Evolutionary conservation across 2,113 vertebrate species (phyloP).

Genomic region (Onychostoma macrolepis): DNA sequence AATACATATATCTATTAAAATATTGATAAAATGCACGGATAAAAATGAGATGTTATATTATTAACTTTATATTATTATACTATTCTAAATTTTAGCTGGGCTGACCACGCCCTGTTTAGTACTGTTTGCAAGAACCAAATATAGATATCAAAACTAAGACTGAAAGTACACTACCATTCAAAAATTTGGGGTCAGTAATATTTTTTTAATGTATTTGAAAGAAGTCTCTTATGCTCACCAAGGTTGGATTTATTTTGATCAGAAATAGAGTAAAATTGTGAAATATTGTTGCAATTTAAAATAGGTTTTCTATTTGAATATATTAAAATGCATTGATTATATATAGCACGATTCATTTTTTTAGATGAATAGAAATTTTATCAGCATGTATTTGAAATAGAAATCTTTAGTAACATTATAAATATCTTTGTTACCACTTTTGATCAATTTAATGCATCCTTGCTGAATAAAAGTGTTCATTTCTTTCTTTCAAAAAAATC

Average conservation of each 20-base stretch:
- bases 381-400: not conserved
- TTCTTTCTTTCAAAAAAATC: not conserved
- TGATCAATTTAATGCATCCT: not conserved
- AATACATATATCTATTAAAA: not conserved
- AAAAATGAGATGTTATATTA: not conserved
- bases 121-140: not conserved
- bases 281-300: not conserved
- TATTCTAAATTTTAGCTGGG: not conserved
- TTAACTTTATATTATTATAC: not conserved
- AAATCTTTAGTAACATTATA: not conserved
- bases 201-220: not conserved
- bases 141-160: not conserved
- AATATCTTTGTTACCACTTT: not conserved
- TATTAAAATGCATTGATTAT: too few relatives aligned
- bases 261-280: not conserved
- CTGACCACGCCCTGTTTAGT: not conserved
- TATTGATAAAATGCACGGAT: too few relatives aligned
- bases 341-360: too few relatives aligned
- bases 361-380: too few relatives aligned
- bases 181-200: not conserved
- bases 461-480: not conserved
- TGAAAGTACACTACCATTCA: not conserved
- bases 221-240: not conserved
- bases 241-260: too few relatives aligned
- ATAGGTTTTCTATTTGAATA: too few relatives aligned